Evolutionary conservation across 2,888 invertebrate genomes (phyloP), one percentile per base, ranked within the genome.

Genomic region (Loripinus fragilis): DNA sequence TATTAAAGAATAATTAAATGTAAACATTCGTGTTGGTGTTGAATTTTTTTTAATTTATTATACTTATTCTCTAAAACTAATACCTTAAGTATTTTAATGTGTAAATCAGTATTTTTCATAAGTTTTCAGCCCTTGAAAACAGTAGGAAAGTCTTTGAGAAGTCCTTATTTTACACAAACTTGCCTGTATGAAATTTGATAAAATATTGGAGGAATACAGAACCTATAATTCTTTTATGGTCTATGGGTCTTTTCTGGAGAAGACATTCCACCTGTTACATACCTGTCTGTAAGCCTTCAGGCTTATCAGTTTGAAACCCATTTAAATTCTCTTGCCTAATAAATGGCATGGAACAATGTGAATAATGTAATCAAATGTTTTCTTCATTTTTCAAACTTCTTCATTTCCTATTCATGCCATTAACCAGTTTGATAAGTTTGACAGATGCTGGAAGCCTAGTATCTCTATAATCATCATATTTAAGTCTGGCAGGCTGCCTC

Each of bases 401-500:
- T 20, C 45, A 45, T 5, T 45, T 45, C n/a, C 45, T 45, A 20
- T 20, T 45, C 20, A 45, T 45, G 45, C 20, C 45, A 45, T 45
- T 45, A 45, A 3, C 17, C 20, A 20, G 20, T 12, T 3, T 45
- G 45, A 45, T 45, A 45, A 45, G 45, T 17, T 45, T 45, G 45
- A 45, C 45, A 45, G 8, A 45, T 45, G 45, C 20, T 45, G 45
- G 45, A 45, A 45, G n/a, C 8, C 17, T 45, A 3, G 3, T 12
- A 45, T 45, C 45, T 45, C n/a, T 25, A 25, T 25, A 52, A 25
- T 52, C 52, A 52, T 52, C 52, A 52, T 52, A 52, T 52, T 60
- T 33, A 60, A 52, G n/a, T 7, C 52, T 52, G 52, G 52, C 52
- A 25, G 52, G 25, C 3, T 52, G 52, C 52, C 52, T 52, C 12